These are phyloP conservation scores for Drosophila seguyi DNA, from an alignment of 1,140 invertebrate genomes.

Conservation along the genomic window DNA sequence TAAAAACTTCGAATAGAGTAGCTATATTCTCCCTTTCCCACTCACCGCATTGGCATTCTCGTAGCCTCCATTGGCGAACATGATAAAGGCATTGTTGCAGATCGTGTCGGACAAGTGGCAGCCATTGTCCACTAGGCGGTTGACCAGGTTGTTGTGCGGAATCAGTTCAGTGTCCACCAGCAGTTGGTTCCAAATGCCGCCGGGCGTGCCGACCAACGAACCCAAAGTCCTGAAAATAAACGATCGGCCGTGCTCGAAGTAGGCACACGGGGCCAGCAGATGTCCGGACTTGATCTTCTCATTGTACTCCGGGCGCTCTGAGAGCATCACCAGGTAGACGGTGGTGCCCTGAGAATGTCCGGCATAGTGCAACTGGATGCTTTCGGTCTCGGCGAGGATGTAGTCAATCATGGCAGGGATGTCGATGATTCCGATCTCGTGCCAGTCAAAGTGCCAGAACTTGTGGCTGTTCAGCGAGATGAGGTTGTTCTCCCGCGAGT, in stretches of 20 bases:
- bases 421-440: constrained; percentile 90
- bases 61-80: constrained; percentile 74
- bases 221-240: constrained; percentile 65
- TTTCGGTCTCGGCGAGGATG: constrained; percentile 86
- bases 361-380: constrained; percentile 79
- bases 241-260: constrained; percentile 67
- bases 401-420: constrained; percentile 89
- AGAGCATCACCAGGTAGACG: constrained; percentile 86
- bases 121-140: constrained; percentile 60
- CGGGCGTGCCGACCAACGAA: constrained; percentile 51
- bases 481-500: constrained; percentile 87
- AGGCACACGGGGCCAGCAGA: constrained; percentile 87
- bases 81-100: constrained; percentile 63
- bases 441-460: constrained; percentile 87
- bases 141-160: constrained; percentile 63
- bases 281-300: constrained; percentile 86
- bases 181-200: constrained; percentile 76
- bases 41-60: constrained; percentile 64
- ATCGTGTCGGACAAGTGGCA: constrained; percentile 42
- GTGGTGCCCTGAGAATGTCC: constrained; percentile 88
- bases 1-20: background rate
- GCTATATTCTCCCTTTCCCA: background rate
- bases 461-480: constrained; percentile 81
- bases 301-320: constrained; percentile 86
- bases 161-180: constrained; percentile 64